Percentiles rank a stretch among this genome's conserved stretches.
Evolutionary conservation across 2,797 vertebrate genomes (phyloP).

Genomic region (Anguilla obscura): DNA sequence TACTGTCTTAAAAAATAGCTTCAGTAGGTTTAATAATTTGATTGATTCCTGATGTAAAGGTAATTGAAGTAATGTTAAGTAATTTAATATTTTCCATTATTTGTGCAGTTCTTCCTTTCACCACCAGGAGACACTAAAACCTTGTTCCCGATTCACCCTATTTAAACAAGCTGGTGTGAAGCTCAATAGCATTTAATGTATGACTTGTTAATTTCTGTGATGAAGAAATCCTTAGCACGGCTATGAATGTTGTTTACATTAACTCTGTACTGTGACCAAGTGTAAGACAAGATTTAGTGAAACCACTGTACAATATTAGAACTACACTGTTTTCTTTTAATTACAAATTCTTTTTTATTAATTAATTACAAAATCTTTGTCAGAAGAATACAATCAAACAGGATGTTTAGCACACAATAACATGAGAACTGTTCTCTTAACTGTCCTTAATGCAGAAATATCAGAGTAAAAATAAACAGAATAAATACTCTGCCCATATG

Average conservation of each 20-base stretch:
- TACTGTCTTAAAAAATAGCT: not conserved
- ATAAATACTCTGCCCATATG: not conserved
- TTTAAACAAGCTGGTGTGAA: constrained; percentile 8
- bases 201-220: not conserved
- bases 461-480: not conserved
- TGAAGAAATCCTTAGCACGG: not conserved
- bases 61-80: not conserved
- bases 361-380: not conserved
- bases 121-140: constrained; percentile 59
- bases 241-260: not conserved
- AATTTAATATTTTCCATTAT: not conserved
- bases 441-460: not conserved
- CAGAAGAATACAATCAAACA: not conserved
- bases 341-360: not conserved
- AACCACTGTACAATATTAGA: no score
- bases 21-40: not conserved
- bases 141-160: constrained; percentile 37
- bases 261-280: not conserved
- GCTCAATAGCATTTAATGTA: not conserved
- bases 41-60: not conserved
- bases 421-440: not conserved
- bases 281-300: not conserved
- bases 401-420: not conserved
- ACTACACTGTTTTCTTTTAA: no score
- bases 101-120: not conserved